Conservation (phyloP, 2,113 vertebrate genomes). For the Nesoenas mayeri region DNA sequence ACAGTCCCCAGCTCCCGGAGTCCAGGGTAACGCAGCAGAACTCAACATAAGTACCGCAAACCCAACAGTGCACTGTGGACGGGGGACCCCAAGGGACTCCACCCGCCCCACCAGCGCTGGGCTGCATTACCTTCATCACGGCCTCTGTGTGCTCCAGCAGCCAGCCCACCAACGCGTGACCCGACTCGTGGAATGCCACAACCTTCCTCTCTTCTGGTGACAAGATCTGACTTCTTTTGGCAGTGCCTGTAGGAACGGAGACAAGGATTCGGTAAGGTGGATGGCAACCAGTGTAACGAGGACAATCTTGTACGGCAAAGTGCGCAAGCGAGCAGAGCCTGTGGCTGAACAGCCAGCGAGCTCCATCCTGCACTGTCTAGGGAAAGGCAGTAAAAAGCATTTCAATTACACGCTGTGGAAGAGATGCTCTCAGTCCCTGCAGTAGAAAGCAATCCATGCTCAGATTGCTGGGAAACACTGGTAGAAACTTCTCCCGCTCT, state of each 20-base stretch:
- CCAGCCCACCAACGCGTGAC: constrained; percentile 94
- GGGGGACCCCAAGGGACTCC: background rate
- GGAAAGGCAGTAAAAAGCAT: background rate
- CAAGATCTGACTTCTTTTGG: constrained; percentile 92
- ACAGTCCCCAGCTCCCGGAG: background rate
- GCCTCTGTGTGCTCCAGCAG: constrained; percentile 96
- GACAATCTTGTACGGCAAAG: background rate
- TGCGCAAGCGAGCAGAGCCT: background rate
- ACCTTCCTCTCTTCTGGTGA: constrained; percentile 92
- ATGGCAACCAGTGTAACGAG: background rate
- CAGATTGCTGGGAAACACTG: background rate
- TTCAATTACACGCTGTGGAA: background rate
- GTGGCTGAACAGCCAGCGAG: background rate
- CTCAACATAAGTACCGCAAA: background rate
- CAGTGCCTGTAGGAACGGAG: constrained; percentile 78
- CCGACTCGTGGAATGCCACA: constrained; percentile 93
- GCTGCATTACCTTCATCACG: constrained; percentile 87
- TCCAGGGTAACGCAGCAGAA: background rate
- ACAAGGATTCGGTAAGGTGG: fast-evolving
- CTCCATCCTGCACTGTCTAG: background rate
- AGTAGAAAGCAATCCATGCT: background rate
- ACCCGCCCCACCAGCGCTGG: background rate
- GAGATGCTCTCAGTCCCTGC: background rate
- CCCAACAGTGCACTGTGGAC: fast-evolving
- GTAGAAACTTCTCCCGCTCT: background rate